Evolutionary conservation across 2,113 vertebrate genomes (phyloP).

Genomic region (Tonatia bakeri): DNA sequence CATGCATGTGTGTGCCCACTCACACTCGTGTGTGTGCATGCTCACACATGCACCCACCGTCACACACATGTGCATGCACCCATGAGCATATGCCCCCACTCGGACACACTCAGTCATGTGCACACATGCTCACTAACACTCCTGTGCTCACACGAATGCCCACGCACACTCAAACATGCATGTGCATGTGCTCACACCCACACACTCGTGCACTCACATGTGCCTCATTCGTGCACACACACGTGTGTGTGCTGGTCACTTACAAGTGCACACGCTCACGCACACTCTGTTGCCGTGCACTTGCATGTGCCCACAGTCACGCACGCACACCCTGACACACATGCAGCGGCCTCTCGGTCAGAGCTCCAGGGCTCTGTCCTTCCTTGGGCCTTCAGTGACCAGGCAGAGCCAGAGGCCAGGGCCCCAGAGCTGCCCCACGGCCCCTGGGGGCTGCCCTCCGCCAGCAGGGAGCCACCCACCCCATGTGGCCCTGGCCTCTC

Average conservation of each 20-base stretch:
- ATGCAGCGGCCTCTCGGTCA: fast-evolving
- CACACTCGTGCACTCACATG: too few species aligned
- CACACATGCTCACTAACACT: too few species aligned
- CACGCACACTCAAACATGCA: too few species aligned
- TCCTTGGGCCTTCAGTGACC: not conserved
- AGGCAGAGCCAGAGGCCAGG: not conserved
- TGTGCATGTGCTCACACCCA: too few species aligned
- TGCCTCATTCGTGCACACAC: fast-evolving
- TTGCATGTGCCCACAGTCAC: not conserved
- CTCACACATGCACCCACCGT: too few species aligned
- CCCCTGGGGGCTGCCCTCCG: not conserved
- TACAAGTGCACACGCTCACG: fast-evolving
- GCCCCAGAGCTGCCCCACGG: fast-evolving
- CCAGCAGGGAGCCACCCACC: not conserved
- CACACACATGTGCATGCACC: not conserved
- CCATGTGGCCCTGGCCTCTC: not conserved
- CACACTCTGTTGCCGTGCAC: not conserved
- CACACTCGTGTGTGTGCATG: too few species aligned
- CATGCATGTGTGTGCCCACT: too few species aligned
- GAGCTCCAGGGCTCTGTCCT: not conserved
- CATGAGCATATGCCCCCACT: not conserved
- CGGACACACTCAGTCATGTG: not conserved
- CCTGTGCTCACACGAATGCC: too few species aligned
- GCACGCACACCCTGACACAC: fast-evolving
- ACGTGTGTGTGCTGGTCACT: too few species aligned